Conservation (phyloP, 2,113 vertebrate species). For the Atherinomorus stipes region DNA sequence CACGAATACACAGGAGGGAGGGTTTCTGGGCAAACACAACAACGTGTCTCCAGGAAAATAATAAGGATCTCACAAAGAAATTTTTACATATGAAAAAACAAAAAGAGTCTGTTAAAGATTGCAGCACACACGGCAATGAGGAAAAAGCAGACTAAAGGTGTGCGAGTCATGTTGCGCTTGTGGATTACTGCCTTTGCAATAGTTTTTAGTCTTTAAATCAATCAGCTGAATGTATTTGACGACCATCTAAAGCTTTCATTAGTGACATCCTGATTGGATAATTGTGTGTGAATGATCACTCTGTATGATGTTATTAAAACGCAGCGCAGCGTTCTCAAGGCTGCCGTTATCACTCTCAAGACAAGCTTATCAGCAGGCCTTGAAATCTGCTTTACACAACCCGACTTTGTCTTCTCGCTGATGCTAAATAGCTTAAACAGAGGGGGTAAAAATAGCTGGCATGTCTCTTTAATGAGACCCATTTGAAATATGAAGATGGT, state of each 20-base stretch:
- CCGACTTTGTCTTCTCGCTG: slow-evolving; percentile 32
- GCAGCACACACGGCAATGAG: background rate
- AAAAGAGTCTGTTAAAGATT: slow-evolving; percentile 35
- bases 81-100: slow-evolving; percentile 45
- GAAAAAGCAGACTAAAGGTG: background rate
- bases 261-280: slow-evolving; percentile 26
- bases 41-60: slow-evolving; percentile 59
- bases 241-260: slow-evolving; percentile 10
- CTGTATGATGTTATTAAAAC: slow-evolving; percentile 39
- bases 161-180: background rate
- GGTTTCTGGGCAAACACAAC: slow-evolving; percentile 65
- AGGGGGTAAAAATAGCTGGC: slow-evolving; percentile 35
- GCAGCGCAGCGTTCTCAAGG: slow-evolving; percentile 17
- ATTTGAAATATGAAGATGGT: slow-evolving; percentile 57
- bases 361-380: slow-evolving; percentile 31
- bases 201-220: slow-evolving; percentile 21
- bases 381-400: slow-evolving; percentile 20
- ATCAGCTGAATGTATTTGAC: slow-evolving; percentile 24
- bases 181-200: background rate
- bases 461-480: slow-evolving; percentile 49
- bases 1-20: slow-evolving; percentile 57
- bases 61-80: slow-evolving; percentile 37
- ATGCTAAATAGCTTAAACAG: slow-evolving; percentile 44
- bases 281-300: slow-evolving; percentile 38
- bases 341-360: slow-evolving; percentile 32